phyloP scores from a whole-genome alignment of 2,113 vertebrate species.

The Anoplopoma fimbria region DNA sequence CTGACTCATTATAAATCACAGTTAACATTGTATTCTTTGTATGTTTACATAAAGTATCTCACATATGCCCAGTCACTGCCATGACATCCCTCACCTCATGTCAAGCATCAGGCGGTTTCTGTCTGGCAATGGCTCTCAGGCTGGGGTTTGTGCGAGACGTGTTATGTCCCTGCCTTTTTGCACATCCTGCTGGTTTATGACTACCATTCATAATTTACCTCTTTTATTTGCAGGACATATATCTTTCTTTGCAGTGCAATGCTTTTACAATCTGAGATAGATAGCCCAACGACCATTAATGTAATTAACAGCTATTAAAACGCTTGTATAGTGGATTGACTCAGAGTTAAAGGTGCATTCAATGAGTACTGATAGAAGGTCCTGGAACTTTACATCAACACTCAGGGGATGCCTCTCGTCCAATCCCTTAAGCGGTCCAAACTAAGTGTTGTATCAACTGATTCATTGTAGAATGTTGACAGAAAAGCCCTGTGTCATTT shows the following conservation, averaged over 20 bases:
- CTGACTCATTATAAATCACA: too few relatives aligned
- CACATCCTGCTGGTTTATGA: conserved; percentile 9
- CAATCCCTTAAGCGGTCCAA: background rate
- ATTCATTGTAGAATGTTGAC: background rate
- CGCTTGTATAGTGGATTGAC: background rate
- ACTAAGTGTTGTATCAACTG: background rate
- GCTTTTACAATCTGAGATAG: background rate
- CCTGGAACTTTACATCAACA: background rate
- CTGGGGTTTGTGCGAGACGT: background rate
- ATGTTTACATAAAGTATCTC: background rate
- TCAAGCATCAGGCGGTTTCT: background rate
- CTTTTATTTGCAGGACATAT: too few relatives aligned
- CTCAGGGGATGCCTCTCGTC: background rate
- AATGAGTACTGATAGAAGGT: background rate
- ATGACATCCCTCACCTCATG: background rate
- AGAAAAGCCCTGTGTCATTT: background rate
- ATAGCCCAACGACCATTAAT: background rate
- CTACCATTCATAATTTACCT: too few relatives aligned
- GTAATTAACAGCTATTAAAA: background rate
- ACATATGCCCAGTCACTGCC: background rate
- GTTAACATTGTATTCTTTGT: background rate
- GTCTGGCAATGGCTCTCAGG: too few relatives aligned
- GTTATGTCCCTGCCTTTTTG: background rate
- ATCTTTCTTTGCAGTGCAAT: too few relatives aligned
- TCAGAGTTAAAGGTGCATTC: background rate